A percentile compares a stretch with the other conserved stretches of the same genome.
Conservation (phyloP, 2,113 vertebrate genomes). For the Corythornis cristatus region DNA sequence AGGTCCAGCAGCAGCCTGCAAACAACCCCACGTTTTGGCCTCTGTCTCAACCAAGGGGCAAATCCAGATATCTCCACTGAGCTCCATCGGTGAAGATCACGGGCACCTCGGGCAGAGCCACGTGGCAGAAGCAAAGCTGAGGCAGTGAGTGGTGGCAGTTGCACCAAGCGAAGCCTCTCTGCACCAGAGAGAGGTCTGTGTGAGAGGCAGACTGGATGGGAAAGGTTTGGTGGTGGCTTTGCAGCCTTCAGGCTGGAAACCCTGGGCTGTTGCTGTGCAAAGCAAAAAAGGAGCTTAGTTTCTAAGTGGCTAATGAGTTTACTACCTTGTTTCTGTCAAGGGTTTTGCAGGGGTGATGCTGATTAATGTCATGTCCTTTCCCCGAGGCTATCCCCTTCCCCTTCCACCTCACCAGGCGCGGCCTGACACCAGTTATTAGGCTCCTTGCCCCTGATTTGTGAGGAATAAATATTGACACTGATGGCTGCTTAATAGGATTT, state of each 20-base stretch:
- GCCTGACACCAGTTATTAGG: slow-evolving; percentile 44
- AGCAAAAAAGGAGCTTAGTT: slow-evolving; percentile 24
- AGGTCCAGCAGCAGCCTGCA: background rate
- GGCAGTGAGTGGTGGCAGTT: too few species aligned
- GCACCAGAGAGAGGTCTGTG: background rate
- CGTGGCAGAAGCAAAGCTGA: background rate
- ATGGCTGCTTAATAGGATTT: slow-evolving; percentile 64
- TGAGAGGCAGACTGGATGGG: background rate
- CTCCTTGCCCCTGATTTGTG: slow-evolving; percentile 8
- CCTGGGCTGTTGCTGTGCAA: background rate
- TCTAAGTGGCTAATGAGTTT: slow-evolving; percentile 13
- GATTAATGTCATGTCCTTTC: slow-evolving; percentile 42
- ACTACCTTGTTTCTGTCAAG: slow-evolving; percentile 19
- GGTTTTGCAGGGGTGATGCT: background rate
- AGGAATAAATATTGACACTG: slow-evolving; percentile 58
- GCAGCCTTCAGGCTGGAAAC: background rate
- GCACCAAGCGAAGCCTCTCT: background rate
- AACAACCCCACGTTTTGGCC: background rate
- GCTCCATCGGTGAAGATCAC: background rate
- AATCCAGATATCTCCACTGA: background rate
- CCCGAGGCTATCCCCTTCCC: background rate
- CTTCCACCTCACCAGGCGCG: background rate
- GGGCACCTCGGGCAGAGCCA: background rate
- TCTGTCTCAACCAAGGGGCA: background rate
- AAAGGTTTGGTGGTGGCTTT: background rate